These are phyloP conservation scores for Drosophila glabriapex DNA, from an alignment of 2,888 invertebrate species.

Conservation along the genomic window DNA sequence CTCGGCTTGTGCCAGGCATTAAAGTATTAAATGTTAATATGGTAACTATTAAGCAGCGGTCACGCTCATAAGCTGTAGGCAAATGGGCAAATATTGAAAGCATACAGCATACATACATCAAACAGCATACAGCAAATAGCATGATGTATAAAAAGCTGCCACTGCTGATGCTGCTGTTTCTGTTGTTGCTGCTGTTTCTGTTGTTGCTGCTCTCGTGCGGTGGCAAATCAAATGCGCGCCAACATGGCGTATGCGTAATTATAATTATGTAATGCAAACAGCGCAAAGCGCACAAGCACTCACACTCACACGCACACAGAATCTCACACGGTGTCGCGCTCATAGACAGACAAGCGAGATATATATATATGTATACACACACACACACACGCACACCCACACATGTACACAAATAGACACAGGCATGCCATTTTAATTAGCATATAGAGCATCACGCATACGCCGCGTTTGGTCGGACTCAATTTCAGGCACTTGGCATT, in stretches of 20 bases:
- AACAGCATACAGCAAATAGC: slow-evolving; percentile 14
- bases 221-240: slow-evolving; percentile 65
- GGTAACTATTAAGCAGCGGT: slow-evolving; percentile 53
- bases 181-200: slow-evolving; percentile 1
- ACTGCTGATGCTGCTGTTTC: background rate
- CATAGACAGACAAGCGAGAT: slow-evolving; percentile 36
- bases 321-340: slow-evolving; percentile 28
- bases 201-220: slow-evolving; percentile 15
- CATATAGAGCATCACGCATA: slow-evolving; percentile 78
- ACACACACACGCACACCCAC: slow-evolving; percentile 8
- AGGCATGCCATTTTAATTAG: slow-evolving; percentile 72
- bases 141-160: slow-evolving; percentile 14
- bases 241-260: slow-evolving; percentile 79
- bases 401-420: slow-evolving; percentile 25
- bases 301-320: slow-evolving; percentile 15
- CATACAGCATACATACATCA: slow-evolving; percentile 27
- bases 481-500: slow-evolving; percentile 80
- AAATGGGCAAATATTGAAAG: slow-evolving; percentile 63
- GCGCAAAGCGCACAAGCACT: slow-evolving; percentile 45
- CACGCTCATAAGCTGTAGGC: slow-evolving; percentile 17
- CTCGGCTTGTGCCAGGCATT: slow-evolving; percentile 33
- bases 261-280: slow-evolving; percentile 80
- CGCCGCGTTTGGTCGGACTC: slow-evolving; percentile 71
- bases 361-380: slow-evolving; percentile 5
- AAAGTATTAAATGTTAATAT: slow-evolving; percentile 60